These are phyloP conservation scores for Capreolus pygargus DNA, from an alignment of 2,113 vertebrate genomes.

Conservation along the genomic window DNA sequence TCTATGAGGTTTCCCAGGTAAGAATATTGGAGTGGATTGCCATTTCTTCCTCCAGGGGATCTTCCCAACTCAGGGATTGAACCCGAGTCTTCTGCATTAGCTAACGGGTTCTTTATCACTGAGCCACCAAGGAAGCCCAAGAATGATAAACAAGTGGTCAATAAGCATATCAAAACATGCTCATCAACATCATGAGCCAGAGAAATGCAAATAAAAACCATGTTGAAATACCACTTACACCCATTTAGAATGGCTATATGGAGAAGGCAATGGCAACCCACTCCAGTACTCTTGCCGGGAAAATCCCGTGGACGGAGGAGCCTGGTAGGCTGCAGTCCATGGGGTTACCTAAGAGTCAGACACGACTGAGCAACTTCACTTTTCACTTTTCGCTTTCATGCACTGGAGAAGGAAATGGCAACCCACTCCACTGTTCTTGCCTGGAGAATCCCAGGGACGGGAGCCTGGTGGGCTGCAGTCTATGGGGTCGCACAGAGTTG, in stretches of 20 bases:
- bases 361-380: too few species aligned
- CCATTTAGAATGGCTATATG: background rate
- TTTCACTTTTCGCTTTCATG: too few species aligned
- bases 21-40: background rate
- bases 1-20: background rate
- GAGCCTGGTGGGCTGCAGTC: too few species aligned
- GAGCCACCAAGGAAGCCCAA: background rate
- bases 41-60: background rate
- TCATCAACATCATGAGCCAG: background rate
- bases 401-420: too few species aligned
- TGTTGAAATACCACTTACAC: background rate
- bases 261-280: background rate
- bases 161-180: background rate
- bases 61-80: background rate
- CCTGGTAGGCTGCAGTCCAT: background rate
- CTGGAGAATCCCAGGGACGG: too few species aligned
- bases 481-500: too few species aligned
- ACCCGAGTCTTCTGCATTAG: background rate
- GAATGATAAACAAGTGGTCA: background rate
- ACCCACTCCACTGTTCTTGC: too few species aligned
- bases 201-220: constrained; percentile 4
- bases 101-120: background rate
- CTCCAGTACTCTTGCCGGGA: background rate
- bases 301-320: background rate
- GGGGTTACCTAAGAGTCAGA: background rate